Conservation (phyloP, 2,888 invertebrate species). For the Endotricha flammealis region DNA sequence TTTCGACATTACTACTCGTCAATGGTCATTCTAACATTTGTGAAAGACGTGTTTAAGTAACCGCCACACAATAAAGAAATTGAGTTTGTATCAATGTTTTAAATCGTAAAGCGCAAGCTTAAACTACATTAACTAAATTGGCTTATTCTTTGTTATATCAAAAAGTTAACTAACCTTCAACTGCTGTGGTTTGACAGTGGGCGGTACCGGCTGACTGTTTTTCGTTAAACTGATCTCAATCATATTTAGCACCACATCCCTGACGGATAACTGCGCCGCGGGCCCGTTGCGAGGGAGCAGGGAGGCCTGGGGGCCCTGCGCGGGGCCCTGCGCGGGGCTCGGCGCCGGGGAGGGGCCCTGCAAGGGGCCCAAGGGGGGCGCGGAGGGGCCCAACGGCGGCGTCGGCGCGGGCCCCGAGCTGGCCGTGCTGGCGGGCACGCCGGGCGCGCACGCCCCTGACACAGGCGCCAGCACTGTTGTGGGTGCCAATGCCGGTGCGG, state of each 20-base stretch:
- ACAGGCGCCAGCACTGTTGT: slow-evolving; percentile 28
- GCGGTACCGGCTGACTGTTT: slow-evolving; percentile 71
- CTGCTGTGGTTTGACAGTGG: slow-evolving; percentile 40
- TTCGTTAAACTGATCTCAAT: slow-evolving; percentile 89
- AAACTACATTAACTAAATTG: no score
- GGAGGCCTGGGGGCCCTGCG: no score
- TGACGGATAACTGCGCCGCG: slow-evolving; percentile 82
- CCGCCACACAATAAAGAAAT: no score
- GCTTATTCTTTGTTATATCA: no score
- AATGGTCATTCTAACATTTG: no score
- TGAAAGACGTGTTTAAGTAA: no score
- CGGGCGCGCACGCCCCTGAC: slow-evolving; percentile 23
- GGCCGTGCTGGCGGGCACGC: slow-evolving; percentile 45
- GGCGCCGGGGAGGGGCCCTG: slow-evolving; percentile 19
- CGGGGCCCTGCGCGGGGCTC: slow-evolving; percentile 29
- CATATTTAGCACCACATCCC: slow-evolving; percentile 89
- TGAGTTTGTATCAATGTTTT: no score
- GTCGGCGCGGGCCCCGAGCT: slow-evolving; percentile 43
- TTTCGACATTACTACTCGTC: no score
- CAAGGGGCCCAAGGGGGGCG: slow-evolving; percentile 62
- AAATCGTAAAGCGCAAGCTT: no score
- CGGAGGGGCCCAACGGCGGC: slow-evolving; percentile 37
- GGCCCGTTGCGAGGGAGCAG: slow-evolving; percentile 35
- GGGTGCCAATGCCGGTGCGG: slow-evolving; percentile 41
- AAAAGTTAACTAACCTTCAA: slow-evolving; percentile 43